These are phyloP conservation scores for Premnoplex brunnescens DNA, from an alignment of 2,797 vertebrate genomes.

Conservation along the genomic window DNA sequence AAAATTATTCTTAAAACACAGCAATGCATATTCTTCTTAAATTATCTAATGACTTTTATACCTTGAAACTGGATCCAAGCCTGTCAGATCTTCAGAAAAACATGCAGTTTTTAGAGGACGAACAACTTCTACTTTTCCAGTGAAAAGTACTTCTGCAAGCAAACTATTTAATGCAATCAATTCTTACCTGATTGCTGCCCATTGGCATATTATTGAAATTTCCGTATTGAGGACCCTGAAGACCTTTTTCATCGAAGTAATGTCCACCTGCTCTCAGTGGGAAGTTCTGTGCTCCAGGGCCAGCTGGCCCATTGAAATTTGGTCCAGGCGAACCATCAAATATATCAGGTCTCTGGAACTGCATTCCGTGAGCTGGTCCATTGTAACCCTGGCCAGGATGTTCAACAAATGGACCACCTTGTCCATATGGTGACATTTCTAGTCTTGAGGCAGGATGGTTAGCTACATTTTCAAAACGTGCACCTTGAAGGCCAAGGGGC, in stretches of 20 bases:
- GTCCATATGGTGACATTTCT: conserved; percentile 77
- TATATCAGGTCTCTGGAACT: conserved; percentile 79
- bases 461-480: conserved; percentile 78
- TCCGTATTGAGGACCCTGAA: conserved; percentile 77
- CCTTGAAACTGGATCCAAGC: not conserved
- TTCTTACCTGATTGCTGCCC: conserved; percentile 86
- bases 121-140: not conserved
- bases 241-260: conserved; percentile 84
- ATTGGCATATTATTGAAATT: conserved; percentile 75
- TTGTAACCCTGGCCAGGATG: conserved; percentile 81
- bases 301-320: conserved; percentile 84
- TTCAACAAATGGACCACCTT: conserved; percentile 81
- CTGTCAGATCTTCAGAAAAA: not conserved
- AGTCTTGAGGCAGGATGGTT: conserved; percentile 77
- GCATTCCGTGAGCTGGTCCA: conserved; percentile 78
- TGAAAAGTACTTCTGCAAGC: not conserved
- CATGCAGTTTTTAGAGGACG: not conserved
- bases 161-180: not conserved
- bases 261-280: conserved; percentile 76
- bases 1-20: not conserved
- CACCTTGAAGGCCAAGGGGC: conserved; percentile 81
- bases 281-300: conserved; percentile 79
- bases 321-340: conserved; percentile 81
- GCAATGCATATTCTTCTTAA: not conserved
- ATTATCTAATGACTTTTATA: not conserved